A percentile compares a stretch with the other conserved stretches of the same genome.
Conservation (phyloP, 1,140 invertebrate species). For the Polypedilum vanderplanki region DNA sequence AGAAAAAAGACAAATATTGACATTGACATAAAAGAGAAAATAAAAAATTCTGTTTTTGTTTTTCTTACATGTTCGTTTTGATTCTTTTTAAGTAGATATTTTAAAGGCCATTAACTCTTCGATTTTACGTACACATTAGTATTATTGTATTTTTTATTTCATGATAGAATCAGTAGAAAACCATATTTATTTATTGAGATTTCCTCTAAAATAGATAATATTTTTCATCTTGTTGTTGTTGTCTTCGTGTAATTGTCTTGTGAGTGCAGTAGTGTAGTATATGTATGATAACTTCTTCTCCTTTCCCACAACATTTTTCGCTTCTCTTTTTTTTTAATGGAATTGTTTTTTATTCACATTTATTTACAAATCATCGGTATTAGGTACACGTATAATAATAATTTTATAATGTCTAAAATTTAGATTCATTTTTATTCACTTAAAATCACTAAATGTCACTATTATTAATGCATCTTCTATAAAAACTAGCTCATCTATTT, state of each 20-base stretch:
- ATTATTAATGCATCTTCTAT: neutral
- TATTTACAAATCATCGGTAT: no score
- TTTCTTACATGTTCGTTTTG: no score
- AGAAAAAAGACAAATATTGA: no score
- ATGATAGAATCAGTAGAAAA: neutral
- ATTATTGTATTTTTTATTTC: neutral
- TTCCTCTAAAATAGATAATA: neutral
- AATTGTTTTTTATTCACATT: no score
- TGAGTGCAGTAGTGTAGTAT: neutral
- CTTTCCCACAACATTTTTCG: neutral
- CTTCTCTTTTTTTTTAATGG: neutral
- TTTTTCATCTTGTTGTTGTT: neutral
- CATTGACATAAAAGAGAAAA: no score
- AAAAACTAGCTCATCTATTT: conserved; percentile 9
- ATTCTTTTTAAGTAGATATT: neutral
- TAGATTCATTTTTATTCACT: no score
- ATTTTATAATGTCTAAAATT: no score
- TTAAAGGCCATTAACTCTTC: conserved; percentile 12
- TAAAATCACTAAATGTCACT: neutral
- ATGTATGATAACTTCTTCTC: neutral
- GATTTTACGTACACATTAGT: neutral
- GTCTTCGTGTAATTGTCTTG: neutral
- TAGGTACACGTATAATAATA: no score
- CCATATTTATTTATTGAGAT: neutral
- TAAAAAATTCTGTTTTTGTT: no score